A percentile compares a stretch with the other conserved stretches of the same genome.
Conservation (phyloP, 2,113 vertebrate species). For the Sylvia atricapilla region DNA sequence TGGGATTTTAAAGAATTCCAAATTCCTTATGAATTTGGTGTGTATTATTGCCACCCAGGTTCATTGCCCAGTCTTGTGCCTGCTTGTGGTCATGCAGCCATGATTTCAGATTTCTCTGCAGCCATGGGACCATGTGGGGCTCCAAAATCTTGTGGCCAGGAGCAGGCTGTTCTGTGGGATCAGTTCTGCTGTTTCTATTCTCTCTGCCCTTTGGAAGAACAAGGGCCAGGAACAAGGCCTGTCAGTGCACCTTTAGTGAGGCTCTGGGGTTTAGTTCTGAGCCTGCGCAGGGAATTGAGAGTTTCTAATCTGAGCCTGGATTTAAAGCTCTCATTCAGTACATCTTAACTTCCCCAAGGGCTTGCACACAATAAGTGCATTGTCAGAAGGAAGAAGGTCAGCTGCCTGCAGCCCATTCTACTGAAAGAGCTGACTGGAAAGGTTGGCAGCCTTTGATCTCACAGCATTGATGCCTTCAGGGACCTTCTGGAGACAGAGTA, state of each 20-base stretch:
- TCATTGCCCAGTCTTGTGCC: rapidly evolving
- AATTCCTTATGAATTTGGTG: background rate
- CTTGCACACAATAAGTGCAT: background rate
- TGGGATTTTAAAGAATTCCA: background rate
- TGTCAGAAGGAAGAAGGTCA: background rate
- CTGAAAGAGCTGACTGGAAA: background rate
- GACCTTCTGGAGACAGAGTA: background rate
- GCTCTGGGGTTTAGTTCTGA: background rate
- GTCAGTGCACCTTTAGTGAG: background rate
- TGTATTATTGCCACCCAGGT: background rate
- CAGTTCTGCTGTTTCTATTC: background rate
- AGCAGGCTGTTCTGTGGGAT: background rate
- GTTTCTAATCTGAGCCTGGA: background rate
- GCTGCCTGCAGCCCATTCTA: background rate
- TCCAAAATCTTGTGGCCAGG: background rate
- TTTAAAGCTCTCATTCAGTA: background rate
- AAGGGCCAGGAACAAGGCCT: background rate
- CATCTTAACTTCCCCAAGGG: background rate
- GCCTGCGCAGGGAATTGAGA: background rate
- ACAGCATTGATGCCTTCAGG: background rate
- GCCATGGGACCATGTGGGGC: background rate
- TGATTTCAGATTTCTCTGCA: background rate
- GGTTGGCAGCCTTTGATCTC: background rate
- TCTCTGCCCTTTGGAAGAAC: background rate
- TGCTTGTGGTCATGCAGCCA: background rate